Percentiles rank a stretch among this genome's conserved stretches.
These are phyloP conservation scores for Hydrozoanthus gracilis DNA, from an alignment of 92 coral and sea anemone species.

Conservation along the genomic window DNA sequence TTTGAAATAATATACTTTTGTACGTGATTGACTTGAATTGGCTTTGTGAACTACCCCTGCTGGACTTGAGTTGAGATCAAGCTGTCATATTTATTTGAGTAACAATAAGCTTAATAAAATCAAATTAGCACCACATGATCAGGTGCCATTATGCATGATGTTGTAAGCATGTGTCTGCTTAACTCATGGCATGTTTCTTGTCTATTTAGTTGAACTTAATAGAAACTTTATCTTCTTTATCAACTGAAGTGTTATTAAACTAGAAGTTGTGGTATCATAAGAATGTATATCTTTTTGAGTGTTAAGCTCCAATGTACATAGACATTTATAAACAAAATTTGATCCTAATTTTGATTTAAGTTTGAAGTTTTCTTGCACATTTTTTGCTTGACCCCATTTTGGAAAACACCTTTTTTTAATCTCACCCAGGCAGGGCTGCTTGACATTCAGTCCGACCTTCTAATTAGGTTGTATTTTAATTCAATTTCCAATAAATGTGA, in stretches of 20 bases:
- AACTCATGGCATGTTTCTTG: background rate
- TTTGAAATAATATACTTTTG: background rate
- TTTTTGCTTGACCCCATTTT: constrained; percentile 1
- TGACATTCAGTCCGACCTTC: background rate
- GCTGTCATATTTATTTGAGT: constrained; percentile 5
- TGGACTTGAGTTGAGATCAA: background rate
- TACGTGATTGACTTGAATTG: constrained; percentile 6
- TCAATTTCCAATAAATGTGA: background rate
- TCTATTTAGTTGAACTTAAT: background rate
- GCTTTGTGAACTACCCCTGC: background rate
- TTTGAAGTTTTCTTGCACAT: too few relatives aligned
- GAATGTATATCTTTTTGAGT: constrained; percentile 3
- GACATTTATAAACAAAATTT: constrained; percentile 1
- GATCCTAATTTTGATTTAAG: background rate
- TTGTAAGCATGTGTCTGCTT: constrained; percentile 35
- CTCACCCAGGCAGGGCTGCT: background rate
- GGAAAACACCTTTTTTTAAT: constrained; percentile 16
- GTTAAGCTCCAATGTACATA: background rate
- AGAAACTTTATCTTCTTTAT: background rate
- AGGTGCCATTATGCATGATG: constrained; percentile 11
- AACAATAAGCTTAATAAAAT: constrained; percentile 11
- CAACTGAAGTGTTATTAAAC: background rate
- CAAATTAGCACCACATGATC: constrained; percentile 39
- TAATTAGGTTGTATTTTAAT: constrained; percentile 22
- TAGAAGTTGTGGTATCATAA: constrained; percentile 15